Conservation (phyloP, 2,113 vertebrate species). For the Muscicapa adusta region DNA sequence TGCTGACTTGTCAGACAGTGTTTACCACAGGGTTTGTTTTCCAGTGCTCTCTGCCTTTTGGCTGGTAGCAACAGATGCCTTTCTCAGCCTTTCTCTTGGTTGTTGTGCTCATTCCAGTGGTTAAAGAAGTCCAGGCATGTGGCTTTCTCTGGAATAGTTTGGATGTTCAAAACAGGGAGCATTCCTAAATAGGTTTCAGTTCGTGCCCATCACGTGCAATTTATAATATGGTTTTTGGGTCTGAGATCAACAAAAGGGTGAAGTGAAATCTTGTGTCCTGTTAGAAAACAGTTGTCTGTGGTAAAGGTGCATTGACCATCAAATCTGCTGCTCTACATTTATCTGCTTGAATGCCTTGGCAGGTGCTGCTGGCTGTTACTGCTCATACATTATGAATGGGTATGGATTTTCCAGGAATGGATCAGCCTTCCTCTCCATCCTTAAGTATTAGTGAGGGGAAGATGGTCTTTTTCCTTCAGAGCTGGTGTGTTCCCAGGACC, state of each 20-base stretch:
- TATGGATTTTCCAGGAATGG: neutral
- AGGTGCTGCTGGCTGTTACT: neutral
- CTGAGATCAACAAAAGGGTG: neutral
- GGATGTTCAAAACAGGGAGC: neutral
- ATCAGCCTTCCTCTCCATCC: neutral
- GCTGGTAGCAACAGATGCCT: neutral
- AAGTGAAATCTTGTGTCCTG: neutral
- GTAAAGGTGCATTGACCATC: neutral
- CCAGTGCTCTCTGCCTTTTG: neutral
- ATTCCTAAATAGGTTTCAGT: neutral
- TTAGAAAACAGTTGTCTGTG: neutral
- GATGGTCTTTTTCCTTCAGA: neutral
- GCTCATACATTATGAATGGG: neutral
- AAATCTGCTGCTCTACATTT: neutral
- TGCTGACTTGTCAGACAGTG: neutral
- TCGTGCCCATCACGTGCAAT: neutral
- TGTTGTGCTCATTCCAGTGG: neutral
- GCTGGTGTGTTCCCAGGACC: neutral
- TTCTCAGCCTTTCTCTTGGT: neutral
- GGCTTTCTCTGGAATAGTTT: neutral
- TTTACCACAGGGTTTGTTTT: neutral
- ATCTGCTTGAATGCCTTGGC: neutral
- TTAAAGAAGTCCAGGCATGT: neutral
- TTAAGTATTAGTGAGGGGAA: neutral
- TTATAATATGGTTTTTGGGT: neutral